Evolutionary conservation across 2,797 vertebrate genomes (phyloP).

Genomic region (Falco naumanni): DNA sequence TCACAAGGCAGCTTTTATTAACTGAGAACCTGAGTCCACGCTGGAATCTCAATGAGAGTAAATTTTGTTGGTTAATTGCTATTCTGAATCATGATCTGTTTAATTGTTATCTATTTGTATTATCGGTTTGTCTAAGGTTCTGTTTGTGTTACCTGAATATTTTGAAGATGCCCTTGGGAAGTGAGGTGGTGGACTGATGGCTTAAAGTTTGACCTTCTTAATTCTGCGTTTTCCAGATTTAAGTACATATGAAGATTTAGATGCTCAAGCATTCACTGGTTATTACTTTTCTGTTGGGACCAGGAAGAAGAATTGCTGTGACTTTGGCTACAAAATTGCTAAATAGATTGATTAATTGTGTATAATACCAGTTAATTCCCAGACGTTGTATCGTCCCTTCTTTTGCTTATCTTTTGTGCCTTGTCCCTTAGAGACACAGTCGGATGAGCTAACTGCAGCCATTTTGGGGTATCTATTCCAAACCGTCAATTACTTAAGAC

Average conservation of each 20-base stretch:
- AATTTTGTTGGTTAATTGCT: neutral
- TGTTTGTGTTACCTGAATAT: neutral
- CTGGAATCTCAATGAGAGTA: neutral
- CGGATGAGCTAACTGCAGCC: neutral
- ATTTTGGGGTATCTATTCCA: neutral
- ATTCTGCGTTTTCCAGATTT: neutral
- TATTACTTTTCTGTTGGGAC: neutral
- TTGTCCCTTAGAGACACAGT: neutral
- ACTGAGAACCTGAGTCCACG: neutral
- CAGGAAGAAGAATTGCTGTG: neutral
- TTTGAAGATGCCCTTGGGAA: neutral
- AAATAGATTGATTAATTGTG: neutral
- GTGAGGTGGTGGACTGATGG: neutral
- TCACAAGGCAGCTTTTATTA: neutral
- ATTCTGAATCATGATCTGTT: neutral
- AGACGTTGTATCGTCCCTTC: neutral
- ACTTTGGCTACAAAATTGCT: neutral
- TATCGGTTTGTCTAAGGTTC: neutral
- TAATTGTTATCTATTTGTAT: neutral
- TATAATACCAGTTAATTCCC: neutral
- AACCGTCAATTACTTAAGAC: neutral
- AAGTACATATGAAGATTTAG: neutral
- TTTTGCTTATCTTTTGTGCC: neutral
- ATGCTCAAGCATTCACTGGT: neutral
- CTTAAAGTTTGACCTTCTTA: neutral